Conservation (phyloP, 2,888 invertebrate genomes). For the Celastrina argiolus region DNA sequence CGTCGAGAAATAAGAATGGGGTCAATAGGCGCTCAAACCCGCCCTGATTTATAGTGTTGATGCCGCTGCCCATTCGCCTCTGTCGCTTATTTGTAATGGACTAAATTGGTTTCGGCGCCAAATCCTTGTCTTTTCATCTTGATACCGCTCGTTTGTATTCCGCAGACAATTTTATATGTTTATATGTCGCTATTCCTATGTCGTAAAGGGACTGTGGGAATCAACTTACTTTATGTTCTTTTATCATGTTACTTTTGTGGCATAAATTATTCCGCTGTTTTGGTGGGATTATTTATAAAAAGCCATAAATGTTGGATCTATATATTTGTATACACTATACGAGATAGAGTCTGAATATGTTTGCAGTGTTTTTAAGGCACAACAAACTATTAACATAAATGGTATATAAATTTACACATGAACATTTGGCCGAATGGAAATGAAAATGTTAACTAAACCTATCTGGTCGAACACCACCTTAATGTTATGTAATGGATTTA, state of each 20-base stretch:
- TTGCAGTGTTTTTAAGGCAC: neutral
- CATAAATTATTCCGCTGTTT: slow-evolving; percentile 8
- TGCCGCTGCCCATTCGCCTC: slow-evolving; percentile 27
- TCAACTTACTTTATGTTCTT: slow-evolving; percentile 4
- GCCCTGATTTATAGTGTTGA: slow-evolving; percentile 41
- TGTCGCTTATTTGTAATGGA: slow-evolving; percentile 32
- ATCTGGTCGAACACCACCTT: neutral
- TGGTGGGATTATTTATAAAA: neutral
- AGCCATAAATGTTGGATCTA: neutral
- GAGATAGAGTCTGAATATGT: neutral
- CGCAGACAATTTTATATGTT: neutral
- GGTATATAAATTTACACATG: neutral
- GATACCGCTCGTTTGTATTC: slow-evolving; percentile 6
- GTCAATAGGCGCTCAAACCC: slow-evolving; percentile 46
- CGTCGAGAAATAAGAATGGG: slow-evolving; percentile 45
- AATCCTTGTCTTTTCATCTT: slow-evolving; percentile 18
- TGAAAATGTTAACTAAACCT: neutral
- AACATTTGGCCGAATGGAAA: neutral
- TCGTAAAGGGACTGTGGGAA: slow-evolving; percentile 11
- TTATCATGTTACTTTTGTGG: slow-evolving; percentile 3
- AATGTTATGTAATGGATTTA: slow-evolving; percentile 15
- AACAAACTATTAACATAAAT: neutral
- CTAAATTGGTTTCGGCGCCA: slow-evolving; percentile 23
- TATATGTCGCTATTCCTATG: slow-evolving; percentile 2
- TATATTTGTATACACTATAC: neutral